phyloP scores from a whole-genome alignment of 1,140 invertebrate species.

The Penaeus japonicus region DNA sequence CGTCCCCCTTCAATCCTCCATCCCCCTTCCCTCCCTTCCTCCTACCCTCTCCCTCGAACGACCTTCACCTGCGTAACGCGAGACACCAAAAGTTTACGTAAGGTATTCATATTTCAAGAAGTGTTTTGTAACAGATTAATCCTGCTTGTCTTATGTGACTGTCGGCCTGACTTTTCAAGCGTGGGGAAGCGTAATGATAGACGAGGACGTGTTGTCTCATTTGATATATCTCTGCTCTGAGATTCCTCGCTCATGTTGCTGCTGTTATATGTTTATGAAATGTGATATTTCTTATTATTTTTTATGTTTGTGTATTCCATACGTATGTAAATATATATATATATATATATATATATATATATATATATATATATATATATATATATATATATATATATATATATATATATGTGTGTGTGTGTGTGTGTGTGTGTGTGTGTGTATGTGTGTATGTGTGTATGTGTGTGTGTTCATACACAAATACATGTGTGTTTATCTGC shows the following conservation, averaged over 20 bases:
- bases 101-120: no score
- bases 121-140: no score
- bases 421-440: neutral
- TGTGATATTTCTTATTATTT: no score
- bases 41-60: neutral
- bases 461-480: neutral
- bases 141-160: no score
- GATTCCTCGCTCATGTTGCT: no score
- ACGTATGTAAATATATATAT: conserved; percentile 3
- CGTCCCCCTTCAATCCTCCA: neutral
- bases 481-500: neutral
- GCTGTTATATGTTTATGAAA: no score
- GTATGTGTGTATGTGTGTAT: neutral
- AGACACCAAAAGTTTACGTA: no score
- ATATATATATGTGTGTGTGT: neutral
- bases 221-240: no score
- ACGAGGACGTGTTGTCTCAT: no score
- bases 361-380: conserved; percentile 24
- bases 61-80: neutral
- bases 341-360: conserved; percentile 14
- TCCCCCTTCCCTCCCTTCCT: neutral
- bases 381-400: conserved; percentile 7
- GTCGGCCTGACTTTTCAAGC: no score
- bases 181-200: no score
- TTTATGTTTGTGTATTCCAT: no score